Evolutionary conservation across 1,140 invertebrate species (phyloP).

Genomic region (Heliconius congener): DNA sequence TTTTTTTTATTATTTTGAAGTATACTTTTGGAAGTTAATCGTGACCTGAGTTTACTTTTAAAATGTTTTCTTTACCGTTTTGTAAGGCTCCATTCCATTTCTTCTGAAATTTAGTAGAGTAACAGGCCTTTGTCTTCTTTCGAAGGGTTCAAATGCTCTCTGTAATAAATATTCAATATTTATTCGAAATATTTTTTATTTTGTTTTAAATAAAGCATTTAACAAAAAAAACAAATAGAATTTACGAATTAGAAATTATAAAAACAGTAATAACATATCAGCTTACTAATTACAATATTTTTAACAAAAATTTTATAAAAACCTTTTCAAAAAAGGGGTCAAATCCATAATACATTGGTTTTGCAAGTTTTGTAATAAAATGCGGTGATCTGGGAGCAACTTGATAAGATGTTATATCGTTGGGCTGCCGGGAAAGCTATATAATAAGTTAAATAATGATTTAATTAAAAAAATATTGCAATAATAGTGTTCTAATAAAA

Average conservation of each 20-base stretch:
- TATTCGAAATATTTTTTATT: not conserved
- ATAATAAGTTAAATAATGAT: slow-evolving; percentile 1
- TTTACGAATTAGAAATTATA: too few relatives aligned
- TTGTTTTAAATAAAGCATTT: too few relatives aligned
- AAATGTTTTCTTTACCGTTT: slow-evolving; percentile 29
- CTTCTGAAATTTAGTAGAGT: slow-evolving; percentile 58
- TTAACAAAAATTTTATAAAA: slow-evolving; percentile 17
- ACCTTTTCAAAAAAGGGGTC: slow-evolving; percentile 62
- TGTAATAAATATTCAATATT: slow-evolving; percentile 32
- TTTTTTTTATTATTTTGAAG: too few relatives aligned
- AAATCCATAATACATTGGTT: slow-evolving; percentile 50
- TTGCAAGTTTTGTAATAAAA: slow-evolving; percentile 54
- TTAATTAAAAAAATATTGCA: not conserved
- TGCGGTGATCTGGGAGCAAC: slow-evolving; percentile 43
- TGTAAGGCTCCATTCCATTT: slow-evolving; percentile 46
- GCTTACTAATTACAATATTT: not conserved
- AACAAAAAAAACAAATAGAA: too few relatives aligned
- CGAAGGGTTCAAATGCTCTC: slow-evolving; percentile 64
- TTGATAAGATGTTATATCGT: slow-evolving; percentile 30
- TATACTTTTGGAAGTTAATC: not conserved
- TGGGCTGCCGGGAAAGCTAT: slow-evolving; percentile 37
- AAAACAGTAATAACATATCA: too few relatives aligned
- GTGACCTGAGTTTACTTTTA: not conserved
- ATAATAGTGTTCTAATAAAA: not conserved
- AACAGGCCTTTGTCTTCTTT: slow-evolving; percentile 54